These are phyloP conservation scores for Brachyistius frenatus DNA, from an alignment of 2,113 vertebrate genomes.

Conservation along the genomic window DNA sequence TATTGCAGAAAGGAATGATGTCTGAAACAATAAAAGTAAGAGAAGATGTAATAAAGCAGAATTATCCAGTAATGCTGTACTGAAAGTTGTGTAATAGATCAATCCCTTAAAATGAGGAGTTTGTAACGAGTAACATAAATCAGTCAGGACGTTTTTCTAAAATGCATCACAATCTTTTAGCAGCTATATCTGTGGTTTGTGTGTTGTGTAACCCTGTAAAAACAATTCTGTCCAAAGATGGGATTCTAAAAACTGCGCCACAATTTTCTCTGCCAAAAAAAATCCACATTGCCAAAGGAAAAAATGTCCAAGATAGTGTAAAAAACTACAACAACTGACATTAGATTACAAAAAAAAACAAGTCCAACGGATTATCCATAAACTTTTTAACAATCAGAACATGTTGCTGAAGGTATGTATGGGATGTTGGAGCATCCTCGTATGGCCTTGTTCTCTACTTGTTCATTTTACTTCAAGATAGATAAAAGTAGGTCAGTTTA, in stretches of 20 bases:
- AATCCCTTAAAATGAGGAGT: neutral
- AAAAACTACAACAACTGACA: constrained; percentile 18
- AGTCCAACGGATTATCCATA: constrained; percentile 13
- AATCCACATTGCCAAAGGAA: neutral
- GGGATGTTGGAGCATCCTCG: constrained; percentile 4
- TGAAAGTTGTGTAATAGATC: neutral
- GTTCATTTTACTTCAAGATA: constrained; percentile 2
- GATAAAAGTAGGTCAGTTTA: constrained; percentile 15
- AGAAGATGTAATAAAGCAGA: neutral
- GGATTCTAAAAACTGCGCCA: constrained; percentile 15
- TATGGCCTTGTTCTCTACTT: neutral
- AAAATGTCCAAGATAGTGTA: constrained; percentile 1
- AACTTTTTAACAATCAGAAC: constrained; percentile 16
- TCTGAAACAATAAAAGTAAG: neutral
- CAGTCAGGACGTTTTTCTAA: neutral
- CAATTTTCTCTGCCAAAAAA: constrained; percentile 7
- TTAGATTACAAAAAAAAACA: neutral
- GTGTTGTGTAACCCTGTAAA: neutral
- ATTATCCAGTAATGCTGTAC: neutral
- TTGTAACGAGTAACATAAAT: neutral
- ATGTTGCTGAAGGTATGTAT: neutral
- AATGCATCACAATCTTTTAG: neutral
- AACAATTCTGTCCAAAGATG: neutral
- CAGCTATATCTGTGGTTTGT: neutral
- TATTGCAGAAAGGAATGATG: constrained; percentile 1